Conservation (phyloP, 2,113 vertebrate genomes). For the Xiphophorus maculatus region DNA sequence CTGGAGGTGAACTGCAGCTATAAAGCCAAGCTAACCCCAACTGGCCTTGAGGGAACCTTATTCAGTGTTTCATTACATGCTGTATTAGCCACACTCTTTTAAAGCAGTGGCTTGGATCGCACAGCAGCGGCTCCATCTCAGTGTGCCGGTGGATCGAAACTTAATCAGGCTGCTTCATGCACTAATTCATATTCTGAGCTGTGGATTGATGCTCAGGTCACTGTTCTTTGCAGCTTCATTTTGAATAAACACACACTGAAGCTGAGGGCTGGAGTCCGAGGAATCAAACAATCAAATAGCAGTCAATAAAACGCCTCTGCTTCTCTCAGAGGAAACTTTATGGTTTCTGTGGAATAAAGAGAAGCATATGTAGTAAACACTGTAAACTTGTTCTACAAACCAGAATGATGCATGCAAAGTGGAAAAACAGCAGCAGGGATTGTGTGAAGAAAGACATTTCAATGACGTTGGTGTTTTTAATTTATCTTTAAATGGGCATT, state of each 20-base stretch:
- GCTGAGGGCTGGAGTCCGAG: conserved; percentile 47
- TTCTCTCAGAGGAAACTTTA: background rate
- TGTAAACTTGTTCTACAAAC: background rate
- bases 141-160: conserved; percentile 63
- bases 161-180: conserved; percentile 67
- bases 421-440: background rate
- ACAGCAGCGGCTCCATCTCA: conserved; percentile 24
- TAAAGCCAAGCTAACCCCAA: conserved; percentile 49
- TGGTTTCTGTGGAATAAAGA: conserved; percentile 4
- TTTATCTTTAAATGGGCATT: too few relatives aligned
- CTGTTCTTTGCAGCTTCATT: conserved; percentile 42
- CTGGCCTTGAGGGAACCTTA: conserved; percentile 41
- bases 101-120: conserved; percentile 33
- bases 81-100: conserved; percentile 59
- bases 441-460: background rate
- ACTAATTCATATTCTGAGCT: conserved; percentile 59
- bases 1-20: conserved; percentile 48
- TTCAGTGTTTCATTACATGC: conserved; percentile 71
- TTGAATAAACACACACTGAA: conserved; percentile 56
- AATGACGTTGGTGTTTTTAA: too few relatives aligned
- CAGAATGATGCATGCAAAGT: background rate
- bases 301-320: conserved; percentile 1
- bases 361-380: too few relatives aligned
- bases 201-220: conserved; percentile 33
- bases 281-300: conserved; percentile 42